These are phyloP conservation scores for Andrena cerasifolii DNA, from an alignment of 1,140 invertebrate genomes.

Conservation along the genomic window DNA sequence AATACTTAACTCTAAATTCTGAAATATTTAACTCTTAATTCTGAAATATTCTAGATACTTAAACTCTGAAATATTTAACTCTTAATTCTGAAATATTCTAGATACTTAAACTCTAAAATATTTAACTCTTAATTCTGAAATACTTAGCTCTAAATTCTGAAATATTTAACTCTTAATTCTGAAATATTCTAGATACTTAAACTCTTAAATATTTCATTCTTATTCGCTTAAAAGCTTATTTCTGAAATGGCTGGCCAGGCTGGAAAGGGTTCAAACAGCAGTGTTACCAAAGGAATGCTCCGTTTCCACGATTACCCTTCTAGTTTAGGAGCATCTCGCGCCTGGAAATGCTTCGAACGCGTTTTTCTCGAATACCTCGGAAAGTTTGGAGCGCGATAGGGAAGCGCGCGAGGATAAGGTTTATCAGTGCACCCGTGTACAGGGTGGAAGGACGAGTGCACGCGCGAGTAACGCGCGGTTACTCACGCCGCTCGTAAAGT, in stretches of 20 bases:
- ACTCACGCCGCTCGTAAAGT: slow-evolving; percentile 52
- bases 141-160: no score
- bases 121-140: no score
- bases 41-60: no score
- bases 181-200: no score
- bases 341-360: slow-evolving; percentile 10
- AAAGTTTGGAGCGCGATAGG: slow-evolving; percentile 14
- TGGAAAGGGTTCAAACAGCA: background rate
- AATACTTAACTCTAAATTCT: no score
- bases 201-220: no score
- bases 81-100: no score
- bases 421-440: slow-evolving; percentile 29
- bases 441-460: background rate
- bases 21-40: no score
- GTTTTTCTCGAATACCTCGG: background rate
- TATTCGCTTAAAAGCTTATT: background rate
- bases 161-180: no score
- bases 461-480: slow-evolving; percentile 28
- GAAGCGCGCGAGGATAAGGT: slow-evolving; percentile 19
- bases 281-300: slow-evolving; percentile 13
- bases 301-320: slow-evolving; percentile 55
- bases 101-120: no score
- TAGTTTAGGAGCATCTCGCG: slow-evolving; percentile 58
- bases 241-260: background rate
- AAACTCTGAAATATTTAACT: no score